A percentile compares a stretch with the other conserved stretches of the same genome.
These are phyloP conservation scores for Chlorocebus sabaeus DNA, from an alignment of 2,113 vertebrate species.

Conservation along the genomic window DNA sequence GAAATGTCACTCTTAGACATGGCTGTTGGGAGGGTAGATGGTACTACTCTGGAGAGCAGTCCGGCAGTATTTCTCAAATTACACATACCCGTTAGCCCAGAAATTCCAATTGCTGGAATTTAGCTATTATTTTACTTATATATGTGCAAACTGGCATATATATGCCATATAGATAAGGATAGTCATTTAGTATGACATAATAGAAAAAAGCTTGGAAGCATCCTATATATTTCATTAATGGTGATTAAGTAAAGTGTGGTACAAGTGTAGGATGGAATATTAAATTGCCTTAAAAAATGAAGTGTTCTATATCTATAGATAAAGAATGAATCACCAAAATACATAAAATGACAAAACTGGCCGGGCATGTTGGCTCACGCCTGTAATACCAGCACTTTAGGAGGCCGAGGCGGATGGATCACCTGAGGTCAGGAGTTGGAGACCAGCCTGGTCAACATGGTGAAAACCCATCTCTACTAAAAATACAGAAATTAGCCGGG, in stretches of 20 bases:
- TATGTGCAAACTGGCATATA: neutral
- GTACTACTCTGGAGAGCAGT: neutral
- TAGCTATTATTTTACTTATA: neutral
- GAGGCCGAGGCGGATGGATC: too few relatives aligned
- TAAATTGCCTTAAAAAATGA: slow-evolving; percentile 21
- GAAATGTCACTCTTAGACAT: neutral
- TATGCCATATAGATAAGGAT: neutral
- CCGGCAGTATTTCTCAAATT: neutral
- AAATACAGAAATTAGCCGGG: too few relatives aligned
- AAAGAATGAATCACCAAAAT: neutral
- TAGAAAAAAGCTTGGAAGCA: neutral
- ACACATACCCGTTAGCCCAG: neutral
- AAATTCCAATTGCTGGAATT: neutral
- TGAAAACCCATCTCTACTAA: too few relatives aligned
- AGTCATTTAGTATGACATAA: neutral
- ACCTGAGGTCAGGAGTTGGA: too few relatives aligned
- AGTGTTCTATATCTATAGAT: neutral
- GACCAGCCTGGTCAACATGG: too few relatives aligned
- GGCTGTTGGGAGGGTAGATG: neutral
- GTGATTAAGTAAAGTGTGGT: neutral
- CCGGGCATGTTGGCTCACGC: too few relatives aligned
- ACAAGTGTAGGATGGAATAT: neutral
- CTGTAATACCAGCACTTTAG: too few relatives aligned
- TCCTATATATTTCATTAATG: neutral
- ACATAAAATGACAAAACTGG: neutral